These are phyloP conservation scores for Theonella swinhoei DNA, from an alignment of 37 sponge, comb jelly and placozoan species.

Conservation along the genomic window DNA sequence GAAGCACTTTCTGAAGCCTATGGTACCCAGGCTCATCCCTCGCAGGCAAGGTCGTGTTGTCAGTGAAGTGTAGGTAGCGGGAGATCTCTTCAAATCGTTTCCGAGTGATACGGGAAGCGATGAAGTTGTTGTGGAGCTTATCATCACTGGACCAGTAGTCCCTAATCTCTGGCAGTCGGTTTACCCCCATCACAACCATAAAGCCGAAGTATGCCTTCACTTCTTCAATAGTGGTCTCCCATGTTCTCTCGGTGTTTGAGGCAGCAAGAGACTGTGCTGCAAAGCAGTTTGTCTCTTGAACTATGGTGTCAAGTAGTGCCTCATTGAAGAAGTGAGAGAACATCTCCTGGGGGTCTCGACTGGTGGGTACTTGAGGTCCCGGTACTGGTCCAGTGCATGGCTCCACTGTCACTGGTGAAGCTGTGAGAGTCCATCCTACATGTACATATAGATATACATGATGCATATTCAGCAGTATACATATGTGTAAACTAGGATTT, in stretches of 20 bases:
- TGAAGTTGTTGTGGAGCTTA: too few relatives aligned
- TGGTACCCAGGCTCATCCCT: too few relatives aligned
- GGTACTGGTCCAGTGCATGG: too few relatives aligned
- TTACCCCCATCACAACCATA: conserved; percentile 11
- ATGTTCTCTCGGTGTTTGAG: not conserved
- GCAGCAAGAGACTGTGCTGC: not conserved
- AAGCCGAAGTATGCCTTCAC: conserved; percentile 2
- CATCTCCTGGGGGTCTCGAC: not conserved
- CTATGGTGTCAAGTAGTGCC: not conserved
- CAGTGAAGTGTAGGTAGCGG: too few relatives aligned
- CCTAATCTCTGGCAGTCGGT: not conserved
- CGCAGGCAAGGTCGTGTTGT: too few relatives aligned
- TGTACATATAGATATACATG: too few relatives aligned
- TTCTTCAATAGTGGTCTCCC: not conserved
- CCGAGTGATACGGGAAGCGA: not conserved
- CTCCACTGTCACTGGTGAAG: too few relatives aligned
- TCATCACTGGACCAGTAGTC: too few relatives aligned
- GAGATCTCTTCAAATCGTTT: not conserved
- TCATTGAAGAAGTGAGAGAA: not conserved
- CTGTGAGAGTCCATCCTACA: too few relatives aligned
- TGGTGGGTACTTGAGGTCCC: not conserved
- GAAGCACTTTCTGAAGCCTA: too few relatives aligned
- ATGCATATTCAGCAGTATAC: too few relatives aligned
- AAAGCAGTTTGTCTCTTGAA: conserved; percentile 11
- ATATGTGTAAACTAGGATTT: too few relatives aligned